A percentile compares a stretch with the other conserved stretches of the same genome.
These are phyloP conservation scores for Campylorhamphus procurvoides DNA, from an alignment of 2,113 vertebrate species.

Conservation along the genomic window DNA sequence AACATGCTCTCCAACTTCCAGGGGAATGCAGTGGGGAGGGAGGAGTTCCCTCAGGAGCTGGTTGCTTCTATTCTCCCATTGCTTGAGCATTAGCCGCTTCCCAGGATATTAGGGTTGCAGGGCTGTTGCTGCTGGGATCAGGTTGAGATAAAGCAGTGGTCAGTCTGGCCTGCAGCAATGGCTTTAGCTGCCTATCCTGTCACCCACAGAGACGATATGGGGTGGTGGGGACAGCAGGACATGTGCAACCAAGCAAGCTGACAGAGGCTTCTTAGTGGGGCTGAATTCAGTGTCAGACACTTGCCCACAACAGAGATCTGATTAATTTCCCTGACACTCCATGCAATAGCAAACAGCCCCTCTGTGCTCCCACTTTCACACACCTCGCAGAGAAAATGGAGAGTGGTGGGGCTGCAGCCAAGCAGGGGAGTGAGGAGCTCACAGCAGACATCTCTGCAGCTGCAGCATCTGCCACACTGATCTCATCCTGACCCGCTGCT, in stretches of 20 bases:
- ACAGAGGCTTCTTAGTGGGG: neutral
- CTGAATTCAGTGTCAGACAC: neutral
- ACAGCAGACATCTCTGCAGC: neutral
- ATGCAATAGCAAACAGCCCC: neutral
- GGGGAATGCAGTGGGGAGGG: neutral
- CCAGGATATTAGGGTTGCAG: neutral
- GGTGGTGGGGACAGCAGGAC: neutral
- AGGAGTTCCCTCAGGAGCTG: rapidly evolving
- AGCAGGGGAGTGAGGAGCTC: neutral
- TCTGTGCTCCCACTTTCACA: neutral
- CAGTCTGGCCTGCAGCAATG: neutral
- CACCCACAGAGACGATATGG: neutral
- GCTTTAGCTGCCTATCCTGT: neutral
- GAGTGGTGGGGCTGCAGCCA: neutral
- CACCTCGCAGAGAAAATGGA: neutral
- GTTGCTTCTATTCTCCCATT: neutral
- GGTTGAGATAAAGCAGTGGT: neutral
- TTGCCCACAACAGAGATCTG: rapidly evolving
- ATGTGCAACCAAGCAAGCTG: rapidly evolving
- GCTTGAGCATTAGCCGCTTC: neutral
- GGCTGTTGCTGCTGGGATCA: neutral
- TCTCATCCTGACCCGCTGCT: neutral
- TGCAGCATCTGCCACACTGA: neutral
- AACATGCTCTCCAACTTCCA: neutral
- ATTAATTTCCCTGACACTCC: neutral